Evolutionary conservation across 2,113 vertebrate species (phyloP).

Genomic region (Equus quagga): DNA sequence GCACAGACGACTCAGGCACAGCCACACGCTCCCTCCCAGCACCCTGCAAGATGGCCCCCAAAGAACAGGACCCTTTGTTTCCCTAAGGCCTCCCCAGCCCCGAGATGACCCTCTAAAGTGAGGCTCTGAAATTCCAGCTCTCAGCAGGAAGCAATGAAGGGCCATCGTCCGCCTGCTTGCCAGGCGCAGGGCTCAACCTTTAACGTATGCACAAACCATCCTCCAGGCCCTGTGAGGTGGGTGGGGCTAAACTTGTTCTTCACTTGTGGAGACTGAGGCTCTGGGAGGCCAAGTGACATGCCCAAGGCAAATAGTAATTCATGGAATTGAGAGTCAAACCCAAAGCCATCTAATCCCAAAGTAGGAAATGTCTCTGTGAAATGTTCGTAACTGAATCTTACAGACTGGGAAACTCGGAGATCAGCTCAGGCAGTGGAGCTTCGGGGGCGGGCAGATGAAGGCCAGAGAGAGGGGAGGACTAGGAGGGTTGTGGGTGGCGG

Average conservation of each 20-base stretch:
- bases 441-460: rapidly evolving
- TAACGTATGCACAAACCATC: rapidly evolving
- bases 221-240: rapidly evolving
- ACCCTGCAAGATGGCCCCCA: neutral
- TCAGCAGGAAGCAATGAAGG: neutral
- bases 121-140: too few relatives aligned
- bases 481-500: rapidly evolving
- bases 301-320: neutral
- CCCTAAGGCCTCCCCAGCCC: neutral
- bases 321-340: neutral
- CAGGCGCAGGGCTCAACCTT: neutral
- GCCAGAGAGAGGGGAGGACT: too few relatives aligned
- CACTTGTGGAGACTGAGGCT: neutral
- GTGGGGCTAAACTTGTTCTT: rapidly evolving
- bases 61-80: neutral
- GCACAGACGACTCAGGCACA: rapidly evolving
- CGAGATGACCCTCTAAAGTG: too few relatives aligned
- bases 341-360: neutral
- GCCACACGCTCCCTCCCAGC: neutral
- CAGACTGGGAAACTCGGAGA: neutral
- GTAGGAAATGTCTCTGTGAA: neutral
- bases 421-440: rapidly evolving
- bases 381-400: rapidly evolving
- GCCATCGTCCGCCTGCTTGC: rapidly evolving
- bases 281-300: neutral